phyloP scores from a whole-genome alignment of 2,113 vertebrate species.

The Lophius piscatorius region DNA sequence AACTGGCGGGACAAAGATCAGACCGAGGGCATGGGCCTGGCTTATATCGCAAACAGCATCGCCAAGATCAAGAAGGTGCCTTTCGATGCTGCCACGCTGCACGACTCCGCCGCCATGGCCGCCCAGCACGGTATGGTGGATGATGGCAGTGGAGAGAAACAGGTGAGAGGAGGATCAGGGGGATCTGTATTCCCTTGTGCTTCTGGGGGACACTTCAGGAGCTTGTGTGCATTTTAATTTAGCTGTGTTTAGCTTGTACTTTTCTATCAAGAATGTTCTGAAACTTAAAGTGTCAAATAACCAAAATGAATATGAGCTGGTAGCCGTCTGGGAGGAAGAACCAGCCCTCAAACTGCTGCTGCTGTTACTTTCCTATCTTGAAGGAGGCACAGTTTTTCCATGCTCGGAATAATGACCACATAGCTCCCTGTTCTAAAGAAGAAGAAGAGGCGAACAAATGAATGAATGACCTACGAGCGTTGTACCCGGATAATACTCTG shows the following conservation, averaged over 20 bases:
- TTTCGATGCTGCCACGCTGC: constrained; percentile 89
- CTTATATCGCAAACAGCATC: constrained; percentile 90
- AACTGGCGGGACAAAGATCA: constrained; percentile 94
- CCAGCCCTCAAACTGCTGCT: background rate
- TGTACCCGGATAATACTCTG: too few species aligned
- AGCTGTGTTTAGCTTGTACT: too few species aligned
- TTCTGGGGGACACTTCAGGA: background rate
- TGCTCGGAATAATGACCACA: too few species aligned
- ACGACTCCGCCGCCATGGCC: constrained; percentile 91
- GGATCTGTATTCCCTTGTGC: background rate
- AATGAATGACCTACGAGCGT: too few species aligned
- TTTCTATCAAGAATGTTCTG: background rate
- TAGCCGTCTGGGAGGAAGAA: too few species aligned
- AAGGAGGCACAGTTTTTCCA: background rate
- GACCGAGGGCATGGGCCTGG: constrained; percentile 88
- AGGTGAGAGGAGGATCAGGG: constrained; percentile 69
- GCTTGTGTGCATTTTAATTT: background rate
- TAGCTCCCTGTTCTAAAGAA: too few species aligned
- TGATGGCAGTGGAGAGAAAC: constrained; percentile 88
- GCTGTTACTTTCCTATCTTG: background rate
- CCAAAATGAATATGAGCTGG: too few species aligned
- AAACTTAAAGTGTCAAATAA: too few species aligned
- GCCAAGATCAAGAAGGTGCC: constrained; percentile 92
- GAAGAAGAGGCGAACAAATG: too few species aligned
- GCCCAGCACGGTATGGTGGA: constrained; percentile 98